These are phyloP conservation scores for Ctenicera cuprea DNA, from an alignment of 2,888 invertebrate species.

Conservation along the genomic window DNA sequence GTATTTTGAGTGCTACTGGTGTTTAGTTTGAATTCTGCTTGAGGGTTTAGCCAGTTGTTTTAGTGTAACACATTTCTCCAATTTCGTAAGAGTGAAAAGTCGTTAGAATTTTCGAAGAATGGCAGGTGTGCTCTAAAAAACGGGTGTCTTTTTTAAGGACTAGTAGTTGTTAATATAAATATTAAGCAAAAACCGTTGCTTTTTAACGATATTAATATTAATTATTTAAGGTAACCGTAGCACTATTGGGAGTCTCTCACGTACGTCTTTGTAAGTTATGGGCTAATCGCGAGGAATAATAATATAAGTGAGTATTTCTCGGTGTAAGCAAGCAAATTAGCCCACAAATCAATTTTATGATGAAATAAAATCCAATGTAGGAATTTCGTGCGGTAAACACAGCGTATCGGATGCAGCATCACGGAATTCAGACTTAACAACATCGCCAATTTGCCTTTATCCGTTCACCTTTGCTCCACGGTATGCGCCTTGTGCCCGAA, in stretches of 20 bases:
- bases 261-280: slow-evolving; percentile 28
- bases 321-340: slow-evolving; percentile 52
- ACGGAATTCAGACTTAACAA: slow-evolving; percentile 56
- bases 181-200: background rate
- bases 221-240: background rate
- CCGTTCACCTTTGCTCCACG: slow-evolving; percentile 55
- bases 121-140: too few species aligned
- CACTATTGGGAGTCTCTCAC: slow-evolving; percentile 25
- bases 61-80: too few species aligned
- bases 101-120: too few species aligned
- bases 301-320: slow-evolving; percentile 33
- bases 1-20: too few species aligned
- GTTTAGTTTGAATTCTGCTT: too few species aligned
- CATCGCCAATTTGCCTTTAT: slow-evolving; percentile 57
- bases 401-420: slow-evolving; percentile 57
- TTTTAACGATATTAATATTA: background rate
- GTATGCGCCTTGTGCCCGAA: slow-evolving; percentile 45
- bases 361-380: slow-evolving; percentile 56
- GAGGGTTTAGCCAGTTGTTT: too few species aligned
- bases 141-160: background rate
- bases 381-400: slow-evolving; percentile 56
- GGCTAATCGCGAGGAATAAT: slow-evolving; percentile 28
- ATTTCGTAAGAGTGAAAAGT: too few species aligned
- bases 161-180: background rate
- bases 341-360: slow-evolving; percentile 58